Evolutionary conservation across 2,888 invertebrate species (phyloP).

Genomic region (Punctoribates punctum): DNA sequence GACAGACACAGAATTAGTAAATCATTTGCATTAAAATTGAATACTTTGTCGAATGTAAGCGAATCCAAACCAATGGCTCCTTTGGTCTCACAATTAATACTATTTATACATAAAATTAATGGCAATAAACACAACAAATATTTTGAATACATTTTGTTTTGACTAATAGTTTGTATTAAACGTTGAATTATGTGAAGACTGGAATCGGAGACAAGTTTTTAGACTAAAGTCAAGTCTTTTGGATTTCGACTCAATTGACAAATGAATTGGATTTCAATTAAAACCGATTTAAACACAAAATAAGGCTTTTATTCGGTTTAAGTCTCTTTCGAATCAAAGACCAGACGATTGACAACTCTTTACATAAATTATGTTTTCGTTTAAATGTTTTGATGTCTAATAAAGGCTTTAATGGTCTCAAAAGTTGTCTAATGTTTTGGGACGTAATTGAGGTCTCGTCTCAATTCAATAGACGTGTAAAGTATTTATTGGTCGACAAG

Average conservation of each 20-base stretch:
- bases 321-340: background rate
- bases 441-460: background rate
- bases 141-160: background rate
- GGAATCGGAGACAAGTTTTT: background rate
- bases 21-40: background rate
- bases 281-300: background rate
- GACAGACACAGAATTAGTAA: background rate
- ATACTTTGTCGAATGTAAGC: constrained; percentile 70
- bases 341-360: background rate
- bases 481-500: background rate
- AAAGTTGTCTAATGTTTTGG: background rate
- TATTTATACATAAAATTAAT: constrained; percentile 1
- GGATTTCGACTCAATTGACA: no score
- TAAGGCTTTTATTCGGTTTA: background rate
- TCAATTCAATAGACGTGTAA: background rate
- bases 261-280: background rate
- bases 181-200: background rate
- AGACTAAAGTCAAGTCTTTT: background rate
- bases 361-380: background rate
- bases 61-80: constrained; percentile 77
- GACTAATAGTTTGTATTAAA: background rate
- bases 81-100: constrained; percentile 51
- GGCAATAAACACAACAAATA: background rate
- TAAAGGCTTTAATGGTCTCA: background rate
- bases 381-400: background rate